Evolutionary conservation across 2,888 invertebrate species (phyloP), one percentile per base, ranked within the genome.

Genomic region (Coremacera marginata): DNA sequence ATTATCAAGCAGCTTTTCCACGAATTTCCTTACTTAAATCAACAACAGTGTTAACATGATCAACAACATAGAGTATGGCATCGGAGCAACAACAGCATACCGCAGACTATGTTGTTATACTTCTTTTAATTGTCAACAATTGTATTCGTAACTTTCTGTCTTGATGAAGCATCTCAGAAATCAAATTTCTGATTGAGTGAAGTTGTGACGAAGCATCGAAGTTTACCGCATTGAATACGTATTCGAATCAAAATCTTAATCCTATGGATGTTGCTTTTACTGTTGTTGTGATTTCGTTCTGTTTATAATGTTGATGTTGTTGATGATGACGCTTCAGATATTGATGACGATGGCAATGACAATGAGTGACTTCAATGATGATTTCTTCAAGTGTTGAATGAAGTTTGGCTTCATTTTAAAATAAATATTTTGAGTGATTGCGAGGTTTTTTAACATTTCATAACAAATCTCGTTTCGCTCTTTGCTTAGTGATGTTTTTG

Each of bases 251-350:
- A 44, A 49, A 9, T 68, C 3, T 70, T 31, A 25, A 25, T 51
- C 8, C 51, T 8, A 14, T 31, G 34, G 55, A 44, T 52, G 51
- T 34, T 65, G 52, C 16, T 52, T 68, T 27, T n/a, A 37, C 55
- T 68, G 67, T 31, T 74, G 62, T n/a, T 27, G 65, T 51, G 60
- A 44, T 52, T 77, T 51, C 74, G 63, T 71, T 55, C 55, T 68
- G 60, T 67, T 71, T 57, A 51, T 78, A 71, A 72, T 63, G 27
- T 57, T 51, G 60, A 73, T 75, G 57, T 52, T 74, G 77, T 68
- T 72, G 77, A 67, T 62, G 75, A 77, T 77, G 77, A 79, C 77
- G 75, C 62, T 77, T 67, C n/a, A 74, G 51, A 55, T 74, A 52
- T 55, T 74, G 65, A 74, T 67, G 74, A 44, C 57, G 31, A 37